Evolutionary conservation across 2,888 invertebrate genomes (phyloP).

Genomic region (Pilophorus perplexus): DNA sequence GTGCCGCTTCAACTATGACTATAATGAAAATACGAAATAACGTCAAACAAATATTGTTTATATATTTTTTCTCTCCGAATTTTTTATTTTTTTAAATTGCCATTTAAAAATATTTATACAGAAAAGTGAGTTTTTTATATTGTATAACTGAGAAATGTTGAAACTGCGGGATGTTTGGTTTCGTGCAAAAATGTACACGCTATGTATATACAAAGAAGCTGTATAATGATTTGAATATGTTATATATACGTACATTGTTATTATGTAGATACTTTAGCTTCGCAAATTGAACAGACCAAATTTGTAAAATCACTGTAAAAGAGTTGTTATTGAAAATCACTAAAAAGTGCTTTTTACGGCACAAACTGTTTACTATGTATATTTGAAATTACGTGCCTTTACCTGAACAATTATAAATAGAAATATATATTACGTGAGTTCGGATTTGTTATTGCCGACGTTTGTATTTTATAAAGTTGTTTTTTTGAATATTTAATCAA

Average conservation of each 20-base stretch:
- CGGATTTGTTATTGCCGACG: slow-evolving; percentile 37
- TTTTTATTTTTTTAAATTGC: slow-evolving; percentile 16
- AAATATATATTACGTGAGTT: slow-evolving; percentile 18
- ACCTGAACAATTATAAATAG: slow-evolving; percentile 45
- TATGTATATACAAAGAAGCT: slow-evolving; percentile 20
- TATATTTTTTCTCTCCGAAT: slow-evolving; percentile 3
- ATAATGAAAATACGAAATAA: slow-evolving; percentile 11
- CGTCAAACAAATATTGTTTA: slow-evolving; percentile 2
- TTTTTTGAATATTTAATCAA: slow-evolving; percentile 43
- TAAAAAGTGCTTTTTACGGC: no score
- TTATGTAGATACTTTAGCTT: slow-evolving; percentile 35
- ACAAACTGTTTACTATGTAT: slow-evolving; percentile 12
- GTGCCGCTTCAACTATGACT: slow-evolving; percentile 19
- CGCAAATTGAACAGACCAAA: slow-evolving; percentile 42
- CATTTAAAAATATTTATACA: slow-evolving; percentile 4
- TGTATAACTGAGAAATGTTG: background rate
- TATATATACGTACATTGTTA: slow-evolving; percentile 27
- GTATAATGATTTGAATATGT: slow-evolving; percentile 17
- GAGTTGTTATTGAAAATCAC: slow-evolving; percentile 1
- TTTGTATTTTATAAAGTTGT: slow-evolving; percentile 42
- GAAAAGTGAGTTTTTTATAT: background rate
- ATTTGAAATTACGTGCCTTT: slow-evolving; percentile 44
- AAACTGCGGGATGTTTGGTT: no score
- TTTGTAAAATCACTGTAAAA: slow-evolving; percentile 27
- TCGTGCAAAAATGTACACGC: background rate